Base-by-base conservation (phyloP, 2,888 invertebrate genomes). In the Parapristionchus giblindavisi region DNA sequence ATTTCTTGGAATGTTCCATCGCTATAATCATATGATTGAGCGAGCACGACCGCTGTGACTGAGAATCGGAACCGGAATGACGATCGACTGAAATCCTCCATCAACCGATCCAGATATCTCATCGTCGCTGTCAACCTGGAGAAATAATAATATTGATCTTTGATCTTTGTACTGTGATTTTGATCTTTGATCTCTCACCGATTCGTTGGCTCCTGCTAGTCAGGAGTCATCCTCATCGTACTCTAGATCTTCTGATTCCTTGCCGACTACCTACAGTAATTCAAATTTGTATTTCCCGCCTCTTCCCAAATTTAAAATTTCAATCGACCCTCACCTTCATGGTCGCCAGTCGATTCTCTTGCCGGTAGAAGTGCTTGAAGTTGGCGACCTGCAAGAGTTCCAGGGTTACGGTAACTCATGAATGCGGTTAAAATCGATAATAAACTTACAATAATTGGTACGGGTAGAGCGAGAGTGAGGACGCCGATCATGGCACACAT, bases 401-500 rank as follows among this genome's bases (percentile, higher is more conserved):
- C 11, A 14, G 43, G 17, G 43, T 8, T 43, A 17, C 17, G 43
- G 17, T 43, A 14, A 14, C 17, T 43, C 43, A 43, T 14, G 8
- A 43, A 43, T 43, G 17, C 8, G 43, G 8, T 14, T 43, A 43
- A 14, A 43, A 14, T 43, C 17, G 43, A 17, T 43, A 14, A 36
- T 27, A 58, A 71, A 81, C 80, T 76, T 54, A 86, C 90, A 70
- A 90, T 89, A 60, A 90, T 89, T 0, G 90, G 90, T 24, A 90
- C 89, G 11, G 90, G 90, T 34, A 90, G 88, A 8, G 90, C 90
- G 32, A 90, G 85, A 21, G 89, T 89, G 48, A 90, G 85, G 6
- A 90, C 89, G n/a, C 90, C 90, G 51, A 89, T 88, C 56, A 90
- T 78, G n/a, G 89, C 89, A 72, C 89, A 89, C 79, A 88, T 79